Conservation (phyloP, 2,888 invertebrate species). For the Pandemis heparana region DNA sequence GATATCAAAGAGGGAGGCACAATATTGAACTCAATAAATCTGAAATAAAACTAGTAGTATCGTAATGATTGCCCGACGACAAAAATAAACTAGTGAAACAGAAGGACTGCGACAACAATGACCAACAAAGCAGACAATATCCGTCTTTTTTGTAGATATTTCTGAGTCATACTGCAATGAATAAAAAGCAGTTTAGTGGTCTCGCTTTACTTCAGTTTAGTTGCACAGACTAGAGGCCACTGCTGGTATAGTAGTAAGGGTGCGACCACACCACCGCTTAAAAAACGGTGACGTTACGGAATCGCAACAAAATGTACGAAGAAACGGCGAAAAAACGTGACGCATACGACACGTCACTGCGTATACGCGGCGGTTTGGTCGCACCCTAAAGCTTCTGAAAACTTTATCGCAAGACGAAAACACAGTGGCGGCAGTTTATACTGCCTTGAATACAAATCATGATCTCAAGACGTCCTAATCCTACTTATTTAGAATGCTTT, state of each 20-base stretch:
- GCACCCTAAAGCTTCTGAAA: constrained; percentile 20
- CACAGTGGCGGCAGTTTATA: neutral
- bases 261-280: too few relatives aligned
- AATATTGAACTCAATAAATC: neutral
- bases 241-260: neutral
- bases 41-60: neutral
- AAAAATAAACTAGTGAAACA: constrained; percentile 18
- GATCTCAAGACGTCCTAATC: neutral
- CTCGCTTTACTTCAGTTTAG: constrained; percentile 18
- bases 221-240: neutral
- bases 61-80: neutral
- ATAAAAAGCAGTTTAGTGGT: constrained; percentile 28
- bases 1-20: neutral
- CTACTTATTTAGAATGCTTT: constrained; percentile 12
- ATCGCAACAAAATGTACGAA: too few relatives aligned
- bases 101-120: constrained; percentile 16
- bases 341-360: too few relatives aligned
- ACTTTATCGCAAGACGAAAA: constrained; percentile 6
- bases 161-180: constrained; percentile 26
- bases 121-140: constrained; percentile 17
- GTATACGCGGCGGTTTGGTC: too few relatives aligned
- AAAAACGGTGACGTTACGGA: too few relatives aligned
- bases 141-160: constrained; percentile 14
- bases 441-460: constrained; percentile 13
- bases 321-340: too few relatives aligned